Base-by-base conservation (phyloP, 2,888 invertebrate genomes). In the Anoncus sp. region DNA sequence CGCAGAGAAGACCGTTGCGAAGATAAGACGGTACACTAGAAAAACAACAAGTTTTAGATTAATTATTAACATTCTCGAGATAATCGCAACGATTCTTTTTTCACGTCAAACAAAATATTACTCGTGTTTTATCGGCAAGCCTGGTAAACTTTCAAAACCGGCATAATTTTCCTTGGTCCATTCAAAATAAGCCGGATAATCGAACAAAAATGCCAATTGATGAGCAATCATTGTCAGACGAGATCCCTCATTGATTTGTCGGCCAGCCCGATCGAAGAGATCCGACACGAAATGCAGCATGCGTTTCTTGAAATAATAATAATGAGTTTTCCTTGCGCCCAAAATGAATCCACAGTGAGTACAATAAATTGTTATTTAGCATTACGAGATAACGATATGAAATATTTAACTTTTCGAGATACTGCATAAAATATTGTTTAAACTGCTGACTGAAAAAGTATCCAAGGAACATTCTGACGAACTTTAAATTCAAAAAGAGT, bases 1-100 rank as follows among this genome's bases (percentile, higher is more conserved):
- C 83, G 40, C 90, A 90, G 14, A 89, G 85, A 31, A 88, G 77
- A 31, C 85, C 85, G 18, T 86, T 80, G 2, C 85, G 87, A 12
- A 87, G 77, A 55, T 89, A 87, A 7, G 80, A 78, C 4, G 86
- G 85, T 3, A 88, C 69, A 0, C 87, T 90, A 43, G 18, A 18
- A 63, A 78, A 18, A 51, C 49, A 49, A 38, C 49, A 45, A 22
- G n/a, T 5, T 38, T 22, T 38, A 1, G 7, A 35, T 47, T 12
- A 12, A 10, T 51, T 72, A 57, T 65, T 65, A 55, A 27, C 16
- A 20, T 10, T 49, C 24, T 14, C 49, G 22, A n/a, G 16, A 51
- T 10, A n/a, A n/a, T n/a, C 10, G 24, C 7, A 31, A 31, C 31
- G 31, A 31, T 31, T 31, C 7, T 31, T 31, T 31, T 31, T 4